phyloP scores from a whole-genome alignment of 2,113 vertebrate species.

The Elanus axillaris region DNA sequence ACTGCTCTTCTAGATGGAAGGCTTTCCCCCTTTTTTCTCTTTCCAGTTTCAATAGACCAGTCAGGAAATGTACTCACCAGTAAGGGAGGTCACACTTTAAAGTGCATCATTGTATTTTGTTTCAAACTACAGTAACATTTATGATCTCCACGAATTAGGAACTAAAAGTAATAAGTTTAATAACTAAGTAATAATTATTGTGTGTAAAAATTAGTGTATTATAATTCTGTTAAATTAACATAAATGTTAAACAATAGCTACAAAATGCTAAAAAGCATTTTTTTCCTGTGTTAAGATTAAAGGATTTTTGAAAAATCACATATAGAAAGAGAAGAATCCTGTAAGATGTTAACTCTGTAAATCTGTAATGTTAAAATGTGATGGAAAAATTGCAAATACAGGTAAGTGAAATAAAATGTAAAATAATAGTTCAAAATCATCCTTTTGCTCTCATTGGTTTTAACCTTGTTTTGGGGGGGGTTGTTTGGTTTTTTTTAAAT shows the following conservation, averaged over 20 bases:
- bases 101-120: neutral
- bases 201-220: too few relatives aligned
- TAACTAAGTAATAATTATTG: neutral
- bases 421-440: neutral
- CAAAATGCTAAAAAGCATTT: neutral
- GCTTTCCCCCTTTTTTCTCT: neutral
- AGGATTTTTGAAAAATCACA: neutral
- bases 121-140: neutral
- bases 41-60: neutral
- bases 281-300: neutral
- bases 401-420: neutral
- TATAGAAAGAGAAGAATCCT: neutral
- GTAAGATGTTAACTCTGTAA: neutral
- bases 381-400: neutral
- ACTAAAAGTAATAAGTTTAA: neutral
- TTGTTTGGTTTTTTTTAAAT: neutral
- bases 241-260: neutral
- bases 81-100: neutral
- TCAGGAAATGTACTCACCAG: neutral
- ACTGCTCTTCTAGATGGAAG: neutral
- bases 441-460: neutral
- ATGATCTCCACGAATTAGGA: neutral
- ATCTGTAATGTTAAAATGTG: neutral
- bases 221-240: neutral
- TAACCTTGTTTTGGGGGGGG: neutral